Conservation (phyloP, 2,888 invertebrate species). For the Euspilapteryx auroguttella region DNA sequence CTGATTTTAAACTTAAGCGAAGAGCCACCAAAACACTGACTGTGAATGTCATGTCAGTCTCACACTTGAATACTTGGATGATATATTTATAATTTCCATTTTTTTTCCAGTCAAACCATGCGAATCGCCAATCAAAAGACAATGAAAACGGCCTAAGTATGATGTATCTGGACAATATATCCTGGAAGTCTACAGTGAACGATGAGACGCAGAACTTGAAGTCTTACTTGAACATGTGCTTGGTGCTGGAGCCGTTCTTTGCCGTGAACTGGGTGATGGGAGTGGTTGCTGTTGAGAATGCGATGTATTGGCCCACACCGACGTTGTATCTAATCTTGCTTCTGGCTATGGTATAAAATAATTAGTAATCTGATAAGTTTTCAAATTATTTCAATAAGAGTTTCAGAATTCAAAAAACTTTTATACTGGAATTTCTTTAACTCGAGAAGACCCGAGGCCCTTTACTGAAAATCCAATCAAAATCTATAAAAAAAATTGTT, state of each 20-base stretch:
- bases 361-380: background rate
- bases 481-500: background rate
- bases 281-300: constrained; percentile 72
- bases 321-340: constrained; percentile 60
- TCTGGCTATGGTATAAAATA: constrained; percentile 49
- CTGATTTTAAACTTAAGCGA: too few species aligned
- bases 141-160: constrained; percentile 33
- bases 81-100: too few species aligned
- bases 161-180: constrained; percentile 47
- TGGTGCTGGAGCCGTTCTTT: constrained; percentile 71
- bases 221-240: constrained; percentile 62
- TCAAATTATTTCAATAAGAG: too few species aligned
- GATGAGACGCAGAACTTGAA: constrained; percentile 61
- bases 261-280: constrained; percentile 76
- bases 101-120: too few species aligned
- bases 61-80: too few species aligned
- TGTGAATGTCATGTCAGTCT: too few species aligned
- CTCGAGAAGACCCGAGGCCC: background rate
- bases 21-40: too few species aligned
- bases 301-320: constrained; percentile 62
- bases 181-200: constrained; percentile 45
- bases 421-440: background rate
- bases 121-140: too few species aligned
- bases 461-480: background rate
- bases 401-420: too few species aligned